Evolutionary conservation across 2,888 invertebrate species (phyloP).

Genomic region (Clepsis dumicolana): DNA sequence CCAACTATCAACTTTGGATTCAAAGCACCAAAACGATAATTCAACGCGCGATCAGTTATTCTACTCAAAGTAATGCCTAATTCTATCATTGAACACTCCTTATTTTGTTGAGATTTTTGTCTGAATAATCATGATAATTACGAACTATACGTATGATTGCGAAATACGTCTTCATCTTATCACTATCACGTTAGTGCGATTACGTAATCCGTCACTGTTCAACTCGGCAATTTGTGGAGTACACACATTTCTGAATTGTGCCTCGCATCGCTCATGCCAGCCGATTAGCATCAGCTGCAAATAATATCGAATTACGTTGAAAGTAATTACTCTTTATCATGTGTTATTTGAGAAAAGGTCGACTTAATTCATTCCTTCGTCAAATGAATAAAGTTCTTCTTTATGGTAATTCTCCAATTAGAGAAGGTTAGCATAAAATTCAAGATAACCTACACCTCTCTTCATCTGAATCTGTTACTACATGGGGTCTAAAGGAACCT

Average conservation of each 20-base stretch:
- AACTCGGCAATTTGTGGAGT: conserved; percentile 6
- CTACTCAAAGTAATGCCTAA: no score
- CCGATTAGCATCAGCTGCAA: conserved; percentile 26
- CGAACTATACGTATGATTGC: no score
- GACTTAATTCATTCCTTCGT: not conserved
- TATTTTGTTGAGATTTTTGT: no score
- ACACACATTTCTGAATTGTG: conserved; percentile 14
- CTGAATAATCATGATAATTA: not conserved
- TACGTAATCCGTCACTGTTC: conserved; percentile 18
- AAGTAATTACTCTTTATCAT: not conserved
- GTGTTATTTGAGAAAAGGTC: not conserved
- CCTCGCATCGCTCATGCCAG: conserved; percentile 18
- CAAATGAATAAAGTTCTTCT: not conserved
- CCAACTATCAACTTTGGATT: no score
- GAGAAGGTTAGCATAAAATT: no score
- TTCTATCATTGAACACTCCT: no score
- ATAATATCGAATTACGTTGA: conserved; percentile 23
- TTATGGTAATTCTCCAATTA: no score
- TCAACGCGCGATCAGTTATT: no score
- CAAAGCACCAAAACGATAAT: no score
- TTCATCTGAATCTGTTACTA: no score
- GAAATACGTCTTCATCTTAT: not conserved
- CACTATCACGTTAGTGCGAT: not conserved
- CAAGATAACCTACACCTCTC: no score
- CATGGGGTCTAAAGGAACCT: no score